Evolutionary conservation across 2,888 invertebrate genomes (phyloP).

Genomic region (Scaptomyza cyrtandrae): DNA sequence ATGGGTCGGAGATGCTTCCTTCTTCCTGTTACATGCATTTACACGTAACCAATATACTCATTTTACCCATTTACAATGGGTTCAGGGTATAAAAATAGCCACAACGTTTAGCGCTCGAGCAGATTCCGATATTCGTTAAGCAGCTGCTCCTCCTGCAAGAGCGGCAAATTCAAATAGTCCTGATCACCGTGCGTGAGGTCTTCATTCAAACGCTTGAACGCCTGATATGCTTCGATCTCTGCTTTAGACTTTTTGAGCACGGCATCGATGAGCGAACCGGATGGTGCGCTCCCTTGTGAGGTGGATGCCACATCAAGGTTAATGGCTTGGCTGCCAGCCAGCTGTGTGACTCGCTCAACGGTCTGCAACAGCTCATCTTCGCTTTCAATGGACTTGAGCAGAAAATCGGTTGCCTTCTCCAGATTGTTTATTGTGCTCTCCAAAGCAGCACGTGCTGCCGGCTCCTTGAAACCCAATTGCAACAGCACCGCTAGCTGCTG

Average conservation of each 20-base stretch:
- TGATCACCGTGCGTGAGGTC: conserved; percentile 87
- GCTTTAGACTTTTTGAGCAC: conserved; percentile 70
- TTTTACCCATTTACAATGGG: too few species aligned
- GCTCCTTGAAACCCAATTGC: conserved; percentile 87
- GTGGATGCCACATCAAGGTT: conserved; percentile 61
- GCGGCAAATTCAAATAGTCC: conserved; percentile 90
- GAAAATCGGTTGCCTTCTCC: conserved; percentile 86
- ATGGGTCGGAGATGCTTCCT: too few species aligned
- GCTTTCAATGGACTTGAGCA: conserved; percentile 84
- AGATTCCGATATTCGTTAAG: conserved; percentile 88
- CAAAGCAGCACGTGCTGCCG: conserved; percentile 86
- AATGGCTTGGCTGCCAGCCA: conserved; percentile 80
- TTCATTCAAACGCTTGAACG: conserved; percentile 87
- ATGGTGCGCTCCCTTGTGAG: conserved; percentile 40
- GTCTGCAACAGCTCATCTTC: conserved; percentile 74
- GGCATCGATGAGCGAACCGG: conserved; percentile 49
- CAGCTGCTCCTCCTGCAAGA: conserved; percentile 89
- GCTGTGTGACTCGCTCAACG: conserved; percentile 78
- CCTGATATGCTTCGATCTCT: conserved; percentile 82
- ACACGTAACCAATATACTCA: too few species aligned
- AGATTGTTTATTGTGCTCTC: conserved; percentile 86
- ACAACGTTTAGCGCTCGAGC: conserved; percentile 82
- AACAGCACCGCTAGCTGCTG: conserved; percentile 73
- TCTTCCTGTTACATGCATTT: too few species aligned
- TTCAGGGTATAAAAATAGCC: conserved; percentile 2